These are phyloP conservation scores for Bradypodion ventrale DNA, from an alignment of 2,797 vertebrate genomes.

Conservation along the genomic window DNA sequence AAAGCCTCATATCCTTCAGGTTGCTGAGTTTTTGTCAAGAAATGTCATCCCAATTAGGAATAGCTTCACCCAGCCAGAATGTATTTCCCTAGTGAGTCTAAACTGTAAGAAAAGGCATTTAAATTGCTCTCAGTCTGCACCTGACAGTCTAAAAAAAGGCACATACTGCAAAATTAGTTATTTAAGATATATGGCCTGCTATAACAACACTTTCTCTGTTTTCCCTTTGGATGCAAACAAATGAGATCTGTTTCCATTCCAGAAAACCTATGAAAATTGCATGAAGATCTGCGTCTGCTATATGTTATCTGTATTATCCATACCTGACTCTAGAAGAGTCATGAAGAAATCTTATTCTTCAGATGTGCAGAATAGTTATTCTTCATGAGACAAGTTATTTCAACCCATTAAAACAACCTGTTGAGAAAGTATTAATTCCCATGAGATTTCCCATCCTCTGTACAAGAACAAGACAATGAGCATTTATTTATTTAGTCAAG, in stretches of 20 bases:
- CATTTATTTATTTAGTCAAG: no score
- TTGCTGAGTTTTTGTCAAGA: slow-evolving; percentile 61
- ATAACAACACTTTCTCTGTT: slow-evolving; percentile 45
- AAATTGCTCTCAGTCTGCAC: slow-evolving; percentile 43
- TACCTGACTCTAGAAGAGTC: no score
- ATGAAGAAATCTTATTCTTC: no score
- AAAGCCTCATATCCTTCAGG: slow-evolving; percentile 60
- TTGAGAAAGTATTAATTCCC: no score
- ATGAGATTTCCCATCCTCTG: no score
- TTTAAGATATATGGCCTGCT: slow-evolving; percentile 57
- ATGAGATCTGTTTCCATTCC: slow-evolving; percentile 30
- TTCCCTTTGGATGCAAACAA: slow-evolving; percentile 53
- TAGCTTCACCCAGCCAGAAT: slow-evolving; percentile 59
- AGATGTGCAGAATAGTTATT: no score
- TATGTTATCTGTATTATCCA: no score
- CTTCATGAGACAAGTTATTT: no score
- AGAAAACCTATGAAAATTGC: slow-evolving; percentile 1
- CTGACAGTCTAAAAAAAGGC: slow-evolving; percentile 64
- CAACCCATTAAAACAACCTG: no score
- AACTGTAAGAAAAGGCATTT: slow-evolving; percentile 60
- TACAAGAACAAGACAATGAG: no score
- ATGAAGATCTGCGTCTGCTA: no score
- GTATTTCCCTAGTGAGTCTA: slow-evolving; percentile 62
- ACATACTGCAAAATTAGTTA: slow-evolving; percentile 62
- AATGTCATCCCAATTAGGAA: slow-evolving; percentile 61